Evolutionary conservation across 2,888 invertebrate species (phyloP).

Genomic region (Aproaerema taeniolella): DNA sequence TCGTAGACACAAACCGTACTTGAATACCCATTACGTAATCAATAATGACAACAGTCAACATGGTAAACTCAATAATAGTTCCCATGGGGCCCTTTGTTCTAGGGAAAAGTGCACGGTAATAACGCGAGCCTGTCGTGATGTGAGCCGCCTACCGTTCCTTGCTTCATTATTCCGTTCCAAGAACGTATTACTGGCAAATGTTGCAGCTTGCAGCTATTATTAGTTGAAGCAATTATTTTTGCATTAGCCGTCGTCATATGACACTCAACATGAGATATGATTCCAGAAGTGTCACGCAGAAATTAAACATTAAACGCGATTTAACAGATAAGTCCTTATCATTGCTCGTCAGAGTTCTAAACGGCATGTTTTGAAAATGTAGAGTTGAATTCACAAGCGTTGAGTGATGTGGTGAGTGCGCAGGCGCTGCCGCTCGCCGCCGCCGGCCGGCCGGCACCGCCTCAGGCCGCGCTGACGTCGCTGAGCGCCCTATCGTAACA

Average conservation of each 20-base stretch:
- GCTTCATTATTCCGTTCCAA: constrained; percentile 45
- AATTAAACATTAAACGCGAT: constrained; percentile 15
- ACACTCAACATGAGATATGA: constrained; percentile 1
- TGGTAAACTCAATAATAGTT: constrained; percentile 32
- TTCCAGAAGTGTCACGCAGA: constrained; percentile 11
- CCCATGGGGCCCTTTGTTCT: constrained; percentile 41
- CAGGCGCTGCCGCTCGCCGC: background rate
- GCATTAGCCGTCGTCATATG: constrained; percentile 15
- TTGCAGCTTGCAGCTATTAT: constrained; percentile 35
- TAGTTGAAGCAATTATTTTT: constrained; percentile 23
- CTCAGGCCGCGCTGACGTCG: constrained; percentile 9
- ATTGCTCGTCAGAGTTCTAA: background rate
- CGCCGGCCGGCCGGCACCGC: constrained; percentile 12
- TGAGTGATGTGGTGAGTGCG: background rate
- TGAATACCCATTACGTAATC: constrained; percentile 12
- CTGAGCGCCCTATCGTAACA: constrained; percentile 24
- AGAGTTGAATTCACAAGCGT: background rate
- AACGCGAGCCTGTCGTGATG: constrained; percentile 37
- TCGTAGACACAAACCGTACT: constrained; percentile 2
- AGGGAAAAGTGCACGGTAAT: constrained; percentile 34
- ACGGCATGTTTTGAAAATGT: constrained; percentile 6
- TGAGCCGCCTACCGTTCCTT: constrained; percentile 37
- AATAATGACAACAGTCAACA: constrained; percentile 22
- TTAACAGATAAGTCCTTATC: constrained; percentile 13
- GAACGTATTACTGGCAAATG: constrained; percentile 38